Evolutionary conservation across 2,888 invertebrate species (phyloP).

Genomic region (Chymomyza fuscimana): DNA sequence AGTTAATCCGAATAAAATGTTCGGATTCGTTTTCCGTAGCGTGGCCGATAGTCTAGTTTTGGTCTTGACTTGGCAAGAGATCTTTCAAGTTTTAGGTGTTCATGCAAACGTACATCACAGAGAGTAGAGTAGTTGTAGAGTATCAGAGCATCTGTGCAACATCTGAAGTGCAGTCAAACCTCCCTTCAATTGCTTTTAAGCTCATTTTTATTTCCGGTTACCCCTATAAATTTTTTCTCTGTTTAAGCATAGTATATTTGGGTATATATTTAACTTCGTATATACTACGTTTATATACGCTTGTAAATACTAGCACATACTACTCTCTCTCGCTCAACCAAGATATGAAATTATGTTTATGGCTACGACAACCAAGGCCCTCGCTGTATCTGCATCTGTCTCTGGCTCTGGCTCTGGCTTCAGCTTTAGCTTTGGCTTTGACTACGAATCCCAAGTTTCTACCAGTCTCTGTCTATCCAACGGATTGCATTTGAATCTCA

Average conservation of each 20-base stretch:
- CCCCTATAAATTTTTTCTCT: slow-evolving; percentile 37
- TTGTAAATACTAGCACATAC: neutral
- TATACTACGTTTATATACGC: neutral
- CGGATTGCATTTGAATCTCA: slow-evolving; percentile 63
- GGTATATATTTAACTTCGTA: neutral
- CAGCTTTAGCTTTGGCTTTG: neutral
- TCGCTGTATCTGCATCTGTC: slow-evolving; percentile 16
- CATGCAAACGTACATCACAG: too few relatives aligned
- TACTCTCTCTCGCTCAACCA: neutral
- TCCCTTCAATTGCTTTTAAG: neutral
- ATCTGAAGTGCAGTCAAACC: slow-evolving; percentile 1
- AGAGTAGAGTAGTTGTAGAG: neutral
- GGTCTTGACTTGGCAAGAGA: too few relatives aligned
- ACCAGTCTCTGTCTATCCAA: slow-evolving; percentile 21
- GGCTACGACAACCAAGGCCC: slow-evolving; percentile 32
- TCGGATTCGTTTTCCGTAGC: too few relatives aligned
- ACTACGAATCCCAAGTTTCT: neutral
- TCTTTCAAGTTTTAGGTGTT: too few relatives aligned
- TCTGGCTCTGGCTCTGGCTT: slow-evolving; percentile 4
- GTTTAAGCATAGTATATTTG: neutral
- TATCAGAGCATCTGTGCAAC: slow-evolving; percentile 4
- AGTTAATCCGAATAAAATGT: too few relatives aligned
- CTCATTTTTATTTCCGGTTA: neutral
- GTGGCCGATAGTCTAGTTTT: too few relatives aligned
- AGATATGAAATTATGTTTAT: slow-evolving; percentile 73